Percentiles rank a stretch among this genome's conserved stretches.
phyloP scores from a whole-genome alignment of 1,140 invertebrate genomes.

The Sweltsa coloradensis region DNA sequence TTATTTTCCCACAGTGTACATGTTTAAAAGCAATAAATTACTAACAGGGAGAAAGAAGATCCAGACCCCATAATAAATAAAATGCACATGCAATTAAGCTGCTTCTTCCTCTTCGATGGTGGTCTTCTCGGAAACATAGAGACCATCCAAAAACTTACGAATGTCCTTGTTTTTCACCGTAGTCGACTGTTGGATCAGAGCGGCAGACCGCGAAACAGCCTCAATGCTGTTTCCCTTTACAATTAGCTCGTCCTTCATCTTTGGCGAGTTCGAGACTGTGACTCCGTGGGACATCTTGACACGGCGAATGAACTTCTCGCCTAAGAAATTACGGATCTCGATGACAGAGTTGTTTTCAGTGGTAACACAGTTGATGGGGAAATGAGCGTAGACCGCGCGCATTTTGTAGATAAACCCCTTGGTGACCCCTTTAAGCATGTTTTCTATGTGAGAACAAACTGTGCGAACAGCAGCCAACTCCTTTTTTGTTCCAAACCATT shows the following conservation, averaged over 20 bases:
- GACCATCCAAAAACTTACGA: conserved; percentile 98
- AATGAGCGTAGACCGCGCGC: conserved; percentile 99
- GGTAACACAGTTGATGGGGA: conserved; percentile 99
- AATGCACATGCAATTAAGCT: no score
- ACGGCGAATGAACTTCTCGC: conserved; percentile 92
- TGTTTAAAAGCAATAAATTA: no score
- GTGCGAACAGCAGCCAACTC: conserved; percentile 96
- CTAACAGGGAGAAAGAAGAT: no score
- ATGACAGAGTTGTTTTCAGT: conserved; percentile 79
- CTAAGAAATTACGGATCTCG: conserved; percentile 98
- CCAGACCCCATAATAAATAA: no score
- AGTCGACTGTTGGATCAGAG: conserved; percentile 96
- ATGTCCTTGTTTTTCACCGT: conserved; percentile 99
- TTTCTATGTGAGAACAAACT: conserved; percentile 96
- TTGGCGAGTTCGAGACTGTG: conserved; percentile 79
- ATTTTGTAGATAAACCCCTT: conserved; percentile 98
- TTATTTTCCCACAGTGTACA: no score
- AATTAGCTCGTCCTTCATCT: conserved; percentile 95
- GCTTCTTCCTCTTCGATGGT: conserved; percentile 75
- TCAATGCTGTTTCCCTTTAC: conserved; percentile 97
- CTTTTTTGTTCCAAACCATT: conserved; percentile 98
- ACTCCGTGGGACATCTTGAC: conserved; percentile 95
- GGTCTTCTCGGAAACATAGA: conserved; percentile 98
- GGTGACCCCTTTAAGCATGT: conserved; percentile 91
- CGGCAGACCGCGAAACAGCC: conserved; percentile 95